Evolutionary conservation across 2,113 vertebrate genomes (phyloP), one percentile per base, ranked within the genome.

Genomic region (Triplophysa rosa): DNA sequence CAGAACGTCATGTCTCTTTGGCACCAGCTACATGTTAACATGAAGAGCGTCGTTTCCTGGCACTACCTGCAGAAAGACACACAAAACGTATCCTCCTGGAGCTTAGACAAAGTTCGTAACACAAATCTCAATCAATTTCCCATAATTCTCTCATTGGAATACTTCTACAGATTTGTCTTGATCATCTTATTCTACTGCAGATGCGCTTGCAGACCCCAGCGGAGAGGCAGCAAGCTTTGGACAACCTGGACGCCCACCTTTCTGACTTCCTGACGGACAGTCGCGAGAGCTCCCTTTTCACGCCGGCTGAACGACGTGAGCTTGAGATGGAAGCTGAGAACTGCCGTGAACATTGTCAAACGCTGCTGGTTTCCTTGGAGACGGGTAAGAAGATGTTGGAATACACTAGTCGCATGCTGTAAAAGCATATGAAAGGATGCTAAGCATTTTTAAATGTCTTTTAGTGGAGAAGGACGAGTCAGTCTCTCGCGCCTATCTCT

Each of bases 1-100:
- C 98, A 99, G 94, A 98, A 98, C 58, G 97, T 98, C 81, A 99
- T 99, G 97, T 89, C 96, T 40, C 91, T 98, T 47, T 99, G 98
- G 98, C 98, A 99, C 86, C 95, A 98, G 88, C 93, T 97, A 2
- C 98, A 99, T 19, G 74, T 99, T 68, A 98, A 98, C 88, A 99
- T 96, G 47, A 99, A 99, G 92, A 96, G 95, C 64, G 94, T 98
- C 72, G 95, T 99, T 56, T 97, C 97, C 67, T 99, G 96, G 96
- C 93, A 98, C 80, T 99, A 98, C 84, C 89, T 99, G 84, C 89
- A 92, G 52, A 98, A 97, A 88, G 96, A 98, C 88, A 89, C 98
- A 58, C 82, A 94, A 56, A 85, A 92, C 21, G 90, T 98, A 72
- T 95, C 95, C 2, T 92, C 91, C 45, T 99, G 97, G 96, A 96